These are phyloP conservation scores for Drosophila pegasa DNA, from an alignment of 2,888 invertebrate species.

Conservation along the genomic window DNA sequence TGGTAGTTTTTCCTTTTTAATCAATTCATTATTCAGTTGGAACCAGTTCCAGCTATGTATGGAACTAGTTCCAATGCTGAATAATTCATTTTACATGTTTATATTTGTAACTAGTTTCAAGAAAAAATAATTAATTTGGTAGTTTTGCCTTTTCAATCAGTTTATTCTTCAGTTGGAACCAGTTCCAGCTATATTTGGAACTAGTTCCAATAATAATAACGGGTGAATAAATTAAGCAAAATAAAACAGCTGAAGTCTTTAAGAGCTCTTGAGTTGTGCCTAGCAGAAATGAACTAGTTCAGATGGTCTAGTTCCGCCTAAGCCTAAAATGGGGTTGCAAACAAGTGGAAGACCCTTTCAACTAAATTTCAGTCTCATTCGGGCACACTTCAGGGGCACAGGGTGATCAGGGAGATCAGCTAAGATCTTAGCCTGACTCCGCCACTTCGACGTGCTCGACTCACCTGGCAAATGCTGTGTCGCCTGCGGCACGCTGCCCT, in stretches of 20 bases:
- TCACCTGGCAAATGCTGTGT: conserved; percentile 85
- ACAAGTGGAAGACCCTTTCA: neutral
- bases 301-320: conserved; percentile 8
- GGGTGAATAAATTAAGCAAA: neutral
- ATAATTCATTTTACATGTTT: neutral
- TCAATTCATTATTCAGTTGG: too few species aligned
- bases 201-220: conserved; percentile 4
- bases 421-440: conserved; percentile 9
- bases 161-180: too few species aligned
- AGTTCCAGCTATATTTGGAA: neutral
- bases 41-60: too few species aligned
- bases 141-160: too few species aligned
- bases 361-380: neutral
- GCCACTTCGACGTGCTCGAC: conserved; percentile 13
- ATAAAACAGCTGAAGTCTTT: neutral
- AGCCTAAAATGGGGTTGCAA: too few species aligned
- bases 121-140: neutral
- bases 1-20: too few species aligned
- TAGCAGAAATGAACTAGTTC: conserved; percentile 6
- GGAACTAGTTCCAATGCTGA: too few species aligned
- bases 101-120: neutral
- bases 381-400: neutral
- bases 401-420: neutral
- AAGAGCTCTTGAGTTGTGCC: neutral
- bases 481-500: conserved; percentile 84